Evolutionary conservation across 2,888 invertebrate species (phyloP).

Genomic region (Lithosia quadra): DNA sequence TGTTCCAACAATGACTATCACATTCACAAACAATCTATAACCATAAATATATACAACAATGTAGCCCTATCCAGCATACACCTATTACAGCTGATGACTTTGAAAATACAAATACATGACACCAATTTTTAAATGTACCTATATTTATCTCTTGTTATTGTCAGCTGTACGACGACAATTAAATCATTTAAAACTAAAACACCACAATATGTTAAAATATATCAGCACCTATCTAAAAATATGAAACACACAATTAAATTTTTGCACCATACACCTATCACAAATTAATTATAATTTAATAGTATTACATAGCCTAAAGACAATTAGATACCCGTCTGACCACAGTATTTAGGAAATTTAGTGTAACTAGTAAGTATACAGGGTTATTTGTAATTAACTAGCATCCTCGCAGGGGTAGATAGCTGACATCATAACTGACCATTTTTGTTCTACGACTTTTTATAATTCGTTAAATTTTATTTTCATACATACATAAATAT

Average conservation of each 20-base stretch:
- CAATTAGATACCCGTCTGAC: not conserved
- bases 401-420: too few relatives aligned
- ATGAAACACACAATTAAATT: slow-evolving; percentile 32
- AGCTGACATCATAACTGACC: too few relatives aligned
- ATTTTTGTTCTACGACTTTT: too few relatives aligned
- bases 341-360: not conserved
- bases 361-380: too few relatives aligned
- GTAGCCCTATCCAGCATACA: not conserved
- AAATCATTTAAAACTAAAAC: slow-evolving; percentile 34
- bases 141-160: not conserved
- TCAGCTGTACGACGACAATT: slow-evolving; percentile 35
- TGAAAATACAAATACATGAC: not conserved
- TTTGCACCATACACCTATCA: slow-evolving; percentile 47
- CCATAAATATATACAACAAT: not conserved
- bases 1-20: slow-evolving; percentile 10
- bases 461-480: too few relatives aligned
- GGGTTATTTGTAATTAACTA: too few relatives aligned
- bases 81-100: slow-evolving; percentile 1
- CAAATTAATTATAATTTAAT: slow-evolving; percentile 35
- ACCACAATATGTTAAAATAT: slow-evolving; percentile 38
- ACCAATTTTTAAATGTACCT: not conserved
- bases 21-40: slow-evolving; percentile 13
- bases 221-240: slow-evolving; percentile 50
- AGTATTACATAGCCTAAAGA: not conserved
- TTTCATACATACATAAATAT: too few relatives aligned